Percentiles rank a stretch among this genome's conserved stretches.
These are phyloP conservation scores for Parnassius smintheus DNA, from an alignment of 2,888 invertebrate species.

Conservation along the genomic window DNA sequence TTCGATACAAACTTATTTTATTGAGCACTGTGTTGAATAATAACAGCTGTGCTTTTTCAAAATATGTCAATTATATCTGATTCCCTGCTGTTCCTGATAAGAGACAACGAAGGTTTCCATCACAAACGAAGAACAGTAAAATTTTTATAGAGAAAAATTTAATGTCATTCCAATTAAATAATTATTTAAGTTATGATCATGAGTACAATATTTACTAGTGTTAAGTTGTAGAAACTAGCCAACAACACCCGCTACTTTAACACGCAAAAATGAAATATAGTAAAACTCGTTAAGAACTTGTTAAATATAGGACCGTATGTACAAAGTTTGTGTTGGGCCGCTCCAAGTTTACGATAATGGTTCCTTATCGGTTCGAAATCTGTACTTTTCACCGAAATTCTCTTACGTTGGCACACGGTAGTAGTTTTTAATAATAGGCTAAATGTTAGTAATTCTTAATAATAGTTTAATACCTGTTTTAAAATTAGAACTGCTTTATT, in stretches of 20 bases:
- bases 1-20: too few relatives aligned
- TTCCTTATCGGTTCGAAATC: constrained; percentile 65
- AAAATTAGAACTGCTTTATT: too few relatives aligned
- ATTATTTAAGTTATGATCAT: constrained; percentile 41
- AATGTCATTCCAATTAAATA: constrained; percentile 34
- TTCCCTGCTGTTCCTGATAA: constrained; percentile 4
- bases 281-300: constrained; percentile 46
- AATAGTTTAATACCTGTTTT: too few relatives aligned
- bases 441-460: too few relatives aligned
- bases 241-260: constrained; percentile 41
- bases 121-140: constrained; percentile 10
- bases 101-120: constrained; percentile 15
- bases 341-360: constrained; percentile 65
- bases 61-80: background rate
- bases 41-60: too few relatives aligned
- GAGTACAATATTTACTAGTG: constrained; percentile 38
- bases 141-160: constrained; percentile 24
- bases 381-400: constrained; percentile 63
- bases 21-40: too few relatives aligned
- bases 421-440: too few relatives aligned
- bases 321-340: constrained; percentile 57
- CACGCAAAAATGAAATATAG: constrained; percentile 64
- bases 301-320: constrained; percentile 55
- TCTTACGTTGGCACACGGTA: constrained; percentile 65
- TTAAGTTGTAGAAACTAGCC: constrained; percentile 45